A percentile compares a stretch with the other conserved stretches of the same genome.
phyloP scores from a whole-genome alignment of 1,140 invertebrate genomes.

The Paralvinella palmiformis region DNA sequence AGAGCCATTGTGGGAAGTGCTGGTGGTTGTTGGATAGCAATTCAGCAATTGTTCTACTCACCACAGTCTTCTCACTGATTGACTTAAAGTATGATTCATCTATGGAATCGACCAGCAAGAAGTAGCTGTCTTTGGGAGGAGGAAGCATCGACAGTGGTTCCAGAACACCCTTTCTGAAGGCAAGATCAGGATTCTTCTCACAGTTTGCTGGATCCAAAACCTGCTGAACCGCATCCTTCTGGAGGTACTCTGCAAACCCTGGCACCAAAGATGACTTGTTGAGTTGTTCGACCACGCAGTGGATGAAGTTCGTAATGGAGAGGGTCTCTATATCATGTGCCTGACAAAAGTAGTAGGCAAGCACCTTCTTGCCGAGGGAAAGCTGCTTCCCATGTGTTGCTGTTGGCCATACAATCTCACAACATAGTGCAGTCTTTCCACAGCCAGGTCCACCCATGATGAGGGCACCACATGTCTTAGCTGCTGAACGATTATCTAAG shows the following conservation, averaged over 20 bases:
- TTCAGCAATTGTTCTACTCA: slow-evolving; percentile 49
- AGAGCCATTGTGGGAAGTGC: slow-evolving; percentile 86
- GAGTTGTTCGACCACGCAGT: slow-evolving; percentile 74
- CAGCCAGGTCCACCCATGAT: slow-evolving; percentile 82
- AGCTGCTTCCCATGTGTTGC: slow-evolving; percentile 34
- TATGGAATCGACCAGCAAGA: slow-evolving; percentile 86
- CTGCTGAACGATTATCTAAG: slow-evolving; percentile 58
- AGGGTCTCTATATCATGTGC: slow-evolving; percentile 59
- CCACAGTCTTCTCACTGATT: slow-evolving; percentile 24
- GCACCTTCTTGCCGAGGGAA: slow-evolving; percentile 32
- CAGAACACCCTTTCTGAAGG: slow-evolving; percentile 79
- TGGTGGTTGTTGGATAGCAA: slow-evolving; percentile 83
- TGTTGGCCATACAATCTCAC: slow-evolving; percentile 75
- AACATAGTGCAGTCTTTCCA: slow-evolving; percentile 71
- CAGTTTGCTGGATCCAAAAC: slow-evolving; percentile 29
- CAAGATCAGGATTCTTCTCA: slow-evolving; percentile 70
- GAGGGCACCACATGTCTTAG: slow-evolving; percentile 65
- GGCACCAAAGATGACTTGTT: slow-evolving; percentile 52
- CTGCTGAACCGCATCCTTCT: slow-evolving; percentile 27
- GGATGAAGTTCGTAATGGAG: slow-evolving; percentile 75
- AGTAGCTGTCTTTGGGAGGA: slow-evolving; percentile 70
- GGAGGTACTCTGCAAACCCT: slow-evolving; percentile 58
- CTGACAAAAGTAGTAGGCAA: slow-evolving; percentile 48
- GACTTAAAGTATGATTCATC: slow-evolving; percentile 63
- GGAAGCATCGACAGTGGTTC: slow-evolving; percentile 66